Evolutionary conservation across 2,888 invertebrate genomes (phyloP).

Genomic region (Cremastinae sp.): DNA sequence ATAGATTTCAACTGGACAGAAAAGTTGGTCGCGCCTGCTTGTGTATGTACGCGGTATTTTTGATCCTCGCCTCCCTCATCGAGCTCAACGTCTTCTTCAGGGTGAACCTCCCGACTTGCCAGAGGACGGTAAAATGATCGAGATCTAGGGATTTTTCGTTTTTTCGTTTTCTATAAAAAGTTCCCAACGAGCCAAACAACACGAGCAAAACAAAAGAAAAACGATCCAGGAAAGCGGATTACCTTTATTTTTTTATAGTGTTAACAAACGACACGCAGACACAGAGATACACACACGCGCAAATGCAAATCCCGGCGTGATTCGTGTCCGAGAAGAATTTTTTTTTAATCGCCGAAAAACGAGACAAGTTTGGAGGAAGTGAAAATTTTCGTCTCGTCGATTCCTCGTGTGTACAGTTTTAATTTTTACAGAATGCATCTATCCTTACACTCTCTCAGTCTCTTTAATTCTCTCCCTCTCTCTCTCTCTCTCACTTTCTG

Average conservation of each 20-base stretch:
- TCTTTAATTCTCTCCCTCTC: slow-evolving; percentile 37
- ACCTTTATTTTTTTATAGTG: slow-evolving; percentile 47
- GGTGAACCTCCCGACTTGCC: slow-evolving; percentile 93
- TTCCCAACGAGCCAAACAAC: slow-evolving; percentile 41
- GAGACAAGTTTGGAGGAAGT: slow-evolving; percentile 27
- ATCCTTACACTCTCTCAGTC: slow-evolving; percentile 26
- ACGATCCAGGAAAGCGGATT: slow-evolving; percentile 2
- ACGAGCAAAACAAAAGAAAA: not conserved
- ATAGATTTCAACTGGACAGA: slow-evolving; percentile 92
- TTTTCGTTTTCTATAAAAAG: slow-evolving; percentile 30
- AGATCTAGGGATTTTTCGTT: slow-evolving; percentile 8
- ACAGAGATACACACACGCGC: slow-evolving; percentile 3
- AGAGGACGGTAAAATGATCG: slow-evolving; percentile 77
- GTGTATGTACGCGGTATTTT: slow-evolving; percentile 92
- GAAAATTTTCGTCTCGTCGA: slow-evolving; percentile 36
- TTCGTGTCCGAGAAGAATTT: slow-evolving; percentile 26
- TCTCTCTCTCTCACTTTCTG: slow-evolving; percentile 19
- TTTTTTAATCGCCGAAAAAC: slow-evolving; percentile 33
- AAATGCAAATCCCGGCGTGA: slow-evolving; percentile 14
- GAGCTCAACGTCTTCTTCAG: slow-evolving; percentile 96
- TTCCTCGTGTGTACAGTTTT: slow-evolving; percentile 62
- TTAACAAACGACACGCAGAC: slow-evolving; percentile 10
- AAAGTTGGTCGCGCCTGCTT: slow-evolving; percentile 92
- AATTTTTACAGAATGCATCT: slow-evolving; percentile 63
- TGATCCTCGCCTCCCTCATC: slow-evolving; percentile 92